A percentile compares a stretch with the other conserved stretches of the same genome.
phyloP scores from a whole-genome alignment of 2,797 vertebrate genomes.

The Gymnoscopelus braueri region DNA sequence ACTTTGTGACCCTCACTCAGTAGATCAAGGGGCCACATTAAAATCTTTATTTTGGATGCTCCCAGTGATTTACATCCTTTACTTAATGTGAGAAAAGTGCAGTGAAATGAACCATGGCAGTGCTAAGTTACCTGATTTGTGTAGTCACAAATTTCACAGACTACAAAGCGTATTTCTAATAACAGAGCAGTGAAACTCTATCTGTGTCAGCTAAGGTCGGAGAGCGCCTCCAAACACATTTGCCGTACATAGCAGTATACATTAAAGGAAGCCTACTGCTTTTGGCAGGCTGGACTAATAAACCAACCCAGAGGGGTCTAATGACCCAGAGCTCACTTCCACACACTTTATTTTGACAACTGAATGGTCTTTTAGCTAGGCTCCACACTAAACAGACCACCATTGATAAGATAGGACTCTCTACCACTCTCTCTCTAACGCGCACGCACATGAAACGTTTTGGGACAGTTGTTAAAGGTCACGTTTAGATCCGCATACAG shows the following conservation, averaged over 20 bases:
- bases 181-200: neutral
- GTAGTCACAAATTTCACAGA: neutral
- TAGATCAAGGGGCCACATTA: neutral
- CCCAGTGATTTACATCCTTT: conserved; percentile 10
- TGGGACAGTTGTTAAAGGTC: conserved; percentile 56
- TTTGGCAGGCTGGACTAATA: conserved; percentile 64
- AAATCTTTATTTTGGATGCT: neutral
- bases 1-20: neutral
- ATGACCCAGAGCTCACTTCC: conserved; percentile 62
- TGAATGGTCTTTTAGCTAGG: conserved; percentile 70
- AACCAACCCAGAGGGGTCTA: conserved; percentile 60
- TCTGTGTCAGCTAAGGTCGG: conserved; percentile 1
- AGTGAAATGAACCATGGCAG: neutral
- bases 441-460: conserved; percentile 46
- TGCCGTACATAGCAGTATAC: conserved; percentile 33
- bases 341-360: conserved; percentile 74
- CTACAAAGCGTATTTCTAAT: neutral
- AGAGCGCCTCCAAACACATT: conserved; percentile 27
- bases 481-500: conserved; percentile 56
- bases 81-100: neutral
- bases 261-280: conserved; percentile 51
- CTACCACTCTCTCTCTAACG: conserved; percentile 40
- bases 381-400: conserved; percentile 67
- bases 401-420: conserved; percentile 74
- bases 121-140: neutral